Evolutionary conservation across 2,113 vertebrate species (phyloP).

Genomic region (Protomyctophum bolini): DNA sequence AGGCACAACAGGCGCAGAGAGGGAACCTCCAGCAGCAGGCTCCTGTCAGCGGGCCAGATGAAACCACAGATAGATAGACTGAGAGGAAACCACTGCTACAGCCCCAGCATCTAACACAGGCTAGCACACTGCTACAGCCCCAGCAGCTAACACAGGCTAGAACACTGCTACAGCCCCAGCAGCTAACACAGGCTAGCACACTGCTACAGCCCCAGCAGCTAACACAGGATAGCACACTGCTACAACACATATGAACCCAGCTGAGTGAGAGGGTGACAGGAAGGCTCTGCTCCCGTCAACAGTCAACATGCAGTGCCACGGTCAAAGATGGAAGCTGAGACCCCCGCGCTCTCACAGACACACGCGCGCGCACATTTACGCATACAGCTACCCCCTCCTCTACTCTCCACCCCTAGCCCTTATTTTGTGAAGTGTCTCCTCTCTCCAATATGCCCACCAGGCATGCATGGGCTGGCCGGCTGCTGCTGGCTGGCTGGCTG

Average conservation of each 20-base stretch:
- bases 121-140: too few species aligned
- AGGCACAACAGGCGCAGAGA: constrained; percentile 37
- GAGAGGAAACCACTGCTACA: neutral
- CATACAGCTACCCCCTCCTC: constrained; percentile 27
- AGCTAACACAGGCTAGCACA: constrained; percentile 32
- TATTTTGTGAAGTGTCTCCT: constrained; percentile 55
- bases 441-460: constrained; percentile 87
- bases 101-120: constrained; percentile 39
- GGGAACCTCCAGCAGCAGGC: constrained; percentile 44
- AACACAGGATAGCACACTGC: too few species aligned
- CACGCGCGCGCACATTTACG: neutral
- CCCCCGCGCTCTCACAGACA: constrained; percentile 9
- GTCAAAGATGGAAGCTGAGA: constrained; percentile 58
- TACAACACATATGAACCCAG: constrained; percentile 59
- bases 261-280: constrained; percentile 57
- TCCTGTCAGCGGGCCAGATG: constrained; percentile 58
- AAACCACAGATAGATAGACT: constrained; percentile 35
- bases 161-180: constrained; percentile 20
- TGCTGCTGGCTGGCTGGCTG: constrained; percentile 56
- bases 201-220: too few species aligned
- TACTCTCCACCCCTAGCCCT: too few species aligned
- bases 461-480: constrained; percentile 82
- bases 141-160: too few species aligned
- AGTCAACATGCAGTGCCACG: constrained; percentile 53
- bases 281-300: too few species aligned